Percentiles rank a stretch among this genome's conserved stretches.
phyloP scores from a whole-genome alignment of 2,113 vertebrate species.

The Forbesichthys agassizii region DNA sequence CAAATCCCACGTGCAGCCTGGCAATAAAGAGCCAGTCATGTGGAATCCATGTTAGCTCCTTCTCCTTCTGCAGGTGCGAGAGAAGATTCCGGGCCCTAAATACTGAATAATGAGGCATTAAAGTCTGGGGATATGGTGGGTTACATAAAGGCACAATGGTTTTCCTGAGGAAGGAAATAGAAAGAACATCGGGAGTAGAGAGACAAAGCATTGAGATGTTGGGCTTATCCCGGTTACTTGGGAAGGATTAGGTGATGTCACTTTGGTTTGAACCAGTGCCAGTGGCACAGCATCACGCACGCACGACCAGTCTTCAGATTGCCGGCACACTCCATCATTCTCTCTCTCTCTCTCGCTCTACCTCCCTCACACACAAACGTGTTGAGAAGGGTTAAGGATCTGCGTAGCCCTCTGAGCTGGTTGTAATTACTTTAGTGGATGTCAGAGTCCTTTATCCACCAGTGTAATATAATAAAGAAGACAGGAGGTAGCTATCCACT shows the following conservation, averaged over 20 bases:
- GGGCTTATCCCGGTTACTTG: constrained; percentile 68
- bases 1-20: constrained; percentile 45
- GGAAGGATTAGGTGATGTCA: constrained; percentile 65
- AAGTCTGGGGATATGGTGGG: constrained; percentile 47
- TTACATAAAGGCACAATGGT: constrained; percentile 65
- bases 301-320: constrained; percentile 20
- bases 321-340: constrained; percentile 1
- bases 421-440: constrained; percentile 68
- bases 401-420: constrained; percentile 52
- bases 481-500: constrained; percentile 41
- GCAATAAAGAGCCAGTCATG: constrained; percentile 49
- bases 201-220: constrained; percentile 56
- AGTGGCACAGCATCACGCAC: constrained; percentile 15
- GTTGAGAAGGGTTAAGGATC: constrained; percentile 67
- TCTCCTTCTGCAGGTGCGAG: constrained; percentile 22
- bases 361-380: constrained; percentile 13
- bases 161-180: constrained; percentile 48
- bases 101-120: constrained; percentile 63
- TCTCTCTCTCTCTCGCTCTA: constrained; percentile 37
- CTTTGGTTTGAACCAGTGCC: constrained; percentile 38
- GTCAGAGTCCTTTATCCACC: constrained; percentile 64
- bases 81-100: constrained; percentile 53
- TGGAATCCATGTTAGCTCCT: constrained; percentile 44
- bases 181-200: constrained; percentile 15
- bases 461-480: constrained; percentile 64